Evolutionary conservation across 37 sponge, comb jelly and placozoan species (phyloP).

Genomic region (Aphrocallistes beatrix): DNA sequence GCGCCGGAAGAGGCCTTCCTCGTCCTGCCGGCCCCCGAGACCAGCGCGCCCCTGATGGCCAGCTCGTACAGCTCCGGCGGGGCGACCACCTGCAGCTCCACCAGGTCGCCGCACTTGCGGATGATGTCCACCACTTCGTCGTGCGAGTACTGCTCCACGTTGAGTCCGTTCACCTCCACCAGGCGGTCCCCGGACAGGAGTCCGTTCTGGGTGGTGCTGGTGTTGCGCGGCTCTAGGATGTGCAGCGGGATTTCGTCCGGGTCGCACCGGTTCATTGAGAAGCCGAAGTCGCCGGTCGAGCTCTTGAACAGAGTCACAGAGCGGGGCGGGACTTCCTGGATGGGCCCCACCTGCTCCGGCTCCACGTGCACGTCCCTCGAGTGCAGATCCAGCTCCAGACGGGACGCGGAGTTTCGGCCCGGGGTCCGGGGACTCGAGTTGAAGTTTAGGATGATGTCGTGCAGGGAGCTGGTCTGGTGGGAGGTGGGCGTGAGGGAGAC

Average conservation of each 20-base stretch:
- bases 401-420: background rate
- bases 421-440: background rate
- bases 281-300: background rate
- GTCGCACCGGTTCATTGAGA: background rate
- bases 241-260: background rate
- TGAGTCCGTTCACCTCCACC: conserved; percentile 69
- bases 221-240: background rate
- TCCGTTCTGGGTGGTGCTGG: conserved; percentile 18
- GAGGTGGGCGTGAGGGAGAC: background rate
- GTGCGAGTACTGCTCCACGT: conserved; percentile 63
- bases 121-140: conserved; percentile 80
- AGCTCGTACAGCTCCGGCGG: conserved; percentile 70
- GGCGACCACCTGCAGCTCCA: conserved; percentile 53
- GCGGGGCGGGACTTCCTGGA: background rate
- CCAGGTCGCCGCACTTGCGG: conserved; percentile 40
- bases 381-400: conserved; percentile 4
- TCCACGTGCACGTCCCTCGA: conserved; percentile 11
- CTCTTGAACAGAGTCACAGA: background rate
- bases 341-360: background rate
- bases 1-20: background rate
- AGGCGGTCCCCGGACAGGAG: conserved; percentile 82
- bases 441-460: background rate
- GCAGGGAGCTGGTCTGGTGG: background rate
- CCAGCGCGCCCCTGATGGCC: conserved; percentile 53
- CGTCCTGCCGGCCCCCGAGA: background rate